Percentiles rank a stretch among this genome's conserved stretches.
phyloP scores from a whole-genome alignment of 2,113 vertebrate species.

The Sinocyclocheilus maitianheensis region DNA sequence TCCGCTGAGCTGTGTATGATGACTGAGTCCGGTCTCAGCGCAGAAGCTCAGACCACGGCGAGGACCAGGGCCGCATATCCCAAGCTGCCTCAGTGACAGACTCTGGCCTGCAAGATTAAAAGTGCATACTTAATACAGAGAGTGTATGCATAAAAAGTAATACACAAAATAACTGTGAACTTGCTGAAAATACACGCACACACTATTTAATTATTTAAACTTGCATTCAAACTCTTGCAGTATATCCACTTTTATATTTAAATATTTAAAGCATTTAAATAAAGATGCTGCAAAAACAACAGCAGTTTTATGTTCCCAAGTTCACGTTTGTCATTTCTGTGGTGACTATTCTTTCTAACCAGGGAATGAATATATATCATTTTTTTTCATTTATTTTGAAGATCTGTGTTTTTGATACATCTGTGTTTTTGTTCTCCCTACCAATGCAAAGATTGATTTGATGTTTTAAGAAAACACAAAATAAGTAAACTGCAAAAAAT shows the following conservation, averaged over 20 bases:
- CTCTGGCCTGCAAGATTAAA: constrained; percentile 88
- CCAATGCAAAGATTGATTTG: not conserved
- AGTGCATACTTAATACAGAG: constrained; percentile 59
- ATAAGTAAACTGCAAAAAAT: not conserved
- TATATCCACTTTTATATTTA: not conserved
- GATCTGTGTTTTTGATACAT: not conserved
- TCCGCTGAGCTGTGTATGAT: constrained; percentile 91
- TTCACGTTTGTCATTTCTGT: not conserved
- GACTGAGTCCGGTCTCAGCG: constrained; percentile 94
- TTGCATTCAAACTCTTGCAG: not conserved
- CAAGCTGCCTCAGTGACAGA: constrained; percentile 97
- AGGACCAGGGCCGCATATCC: constrained; percentile 90
- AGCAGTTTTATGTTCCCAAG: not conserved
- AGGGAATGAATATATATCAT: not conserved
- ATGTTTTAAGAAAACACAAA: not conserved
- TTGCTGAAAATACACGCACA: not conserved
- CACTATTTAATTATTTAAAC: not conserved
- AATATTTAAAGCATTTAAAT: not conserved
- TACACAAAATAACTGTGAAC: constrained; percentile 23
- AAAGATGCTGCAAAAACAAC: constrained; percentile 2
- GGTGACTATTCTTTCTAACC: not conserved
- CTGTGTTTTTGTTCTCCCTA: not conserved
- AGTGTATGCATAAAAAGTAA: constrained; percentile 77
- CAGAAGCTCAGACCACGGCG: constrained; percentile 94
- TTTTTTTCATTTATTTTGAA: not conserved